Evolutionary conservation across 2,888 invertebrate species (phyloP).

Genomic region (Caenorhabditis zanzibari): DNA sequence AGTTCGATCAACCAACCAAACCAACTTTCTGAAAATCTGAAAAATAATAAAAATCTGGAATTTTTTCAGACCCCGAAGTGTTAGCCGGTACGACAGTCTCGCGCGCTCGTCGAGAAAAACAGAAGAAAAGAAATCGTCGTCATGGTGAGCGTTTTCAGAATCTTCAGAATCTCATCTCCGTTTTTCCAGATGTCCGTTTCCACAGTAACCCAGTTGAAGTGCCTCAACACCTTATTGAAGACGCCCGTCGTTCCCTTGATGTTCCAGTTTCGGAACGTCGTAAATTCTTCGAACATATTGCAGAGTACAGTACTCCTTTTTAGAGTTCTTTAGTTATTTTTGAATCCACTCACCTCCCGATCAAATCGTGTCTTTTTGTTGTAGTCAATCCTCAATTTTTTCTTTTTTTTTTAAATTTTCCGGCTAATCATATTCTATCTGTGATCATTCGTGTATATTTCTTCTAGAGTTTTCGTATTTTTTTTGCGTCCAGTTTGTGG

Average conservation of each 20-base stretch:
- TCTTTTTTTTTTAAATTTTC: background rate
- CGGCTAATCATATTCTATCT: conserved; percentile 52
- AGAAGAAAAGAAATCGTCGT: conserved; percentile 69
- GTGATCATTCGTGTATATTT: conserved; percentile 49
- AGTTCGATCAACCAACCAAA: conserved; percentile 27
- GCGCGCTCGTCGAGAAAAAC: conserved; percentile 67
- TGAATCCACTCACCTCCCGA: background rate
- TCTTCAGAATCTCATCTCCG: no score
- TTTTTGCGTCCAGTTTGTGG: conserved; percentile 21
- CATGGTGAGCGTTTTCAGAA: conserved; percentile 55
- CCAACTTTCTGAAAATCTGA: background rate
- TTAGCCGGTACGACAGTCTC: conserved; percentile 66
- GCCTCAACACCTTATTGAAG: conserved; percentile 71
- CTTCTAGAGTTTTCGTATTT: conserved; percentile 16
- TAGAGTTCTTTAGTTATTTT: conserved; percentile 43
- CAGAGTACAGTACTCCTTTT: conserved; percentile 80
- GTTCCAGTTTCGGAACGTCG: conserved; percentile 80
- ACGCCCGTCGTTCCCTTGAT: conserved; percentile 73
- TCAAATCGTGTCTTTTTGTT: conserved; percentile 40
- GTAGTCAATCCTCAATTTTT: conserved; percentile 30
- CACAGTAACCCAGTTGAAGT: conserved; percentile 78
- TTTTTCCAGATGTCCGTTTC: conserved; percentile 79
- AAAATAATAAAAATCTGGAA: background rate
- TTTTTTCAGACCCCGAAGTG: conserved; percentile 67
- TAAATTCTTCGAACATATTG: conserved; percentile 82